A percentile compares a stretch with the other conserved stretches of the same genome.
Conservation (phyloP, 2,888 invertebrate species). For the Philereme transversata region DNA sequence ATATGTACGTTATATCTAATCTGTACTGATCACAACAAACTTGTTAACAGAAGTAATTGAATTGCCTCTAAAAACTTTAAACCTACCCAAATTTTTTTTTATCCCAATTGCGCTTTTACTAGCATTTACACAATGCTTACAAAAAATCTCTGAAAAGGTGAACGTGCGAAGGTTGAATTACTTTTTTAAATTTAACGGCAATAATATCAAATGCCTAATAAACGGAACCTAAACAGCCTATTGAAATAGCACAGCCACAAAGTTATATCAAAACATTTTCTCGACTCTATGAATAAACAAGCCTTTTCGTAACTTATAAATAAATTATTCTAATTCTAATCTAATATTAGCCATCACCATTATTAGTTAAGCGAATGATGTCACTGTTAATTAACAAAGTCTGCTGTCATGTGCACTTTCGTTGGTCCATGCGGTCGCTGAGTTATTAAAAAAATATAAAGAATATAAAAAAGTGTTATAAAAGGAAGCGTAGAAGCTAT, state of each 20-base stretch:
- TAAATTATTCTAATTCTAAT: conserved; percentile 52
- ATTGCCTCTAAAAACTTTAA: conserved; percentile 2
- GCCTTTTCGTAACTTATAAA: conserved; percentile 47
- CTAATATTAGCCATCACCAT: conserved; percentile 68
- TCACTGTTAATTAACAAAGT: conserved; percentile 44
- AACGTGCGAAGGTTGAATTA: conserved; percentile 62
- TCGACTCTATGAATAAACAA: conserved; percentile 68
- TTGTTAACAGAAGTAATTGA: background rate
- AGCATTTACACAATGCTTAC: conserved; percentile 27
- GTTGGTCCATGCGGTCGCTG: conserved; percentile 72
- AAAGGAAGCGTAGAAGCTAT: background rate
- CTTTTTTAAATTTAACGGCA: conserved; percentile 63
- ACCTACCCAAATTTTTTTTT: conserved; percentile 17
- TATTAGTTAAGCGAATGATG: conserved; percentile 57
- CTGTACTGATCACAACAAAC: conserved; percentile 4
- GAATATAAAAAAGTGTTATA: background rate
- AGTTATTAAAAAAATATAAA: conserved; percentile 22
- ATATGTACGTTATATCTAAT: no score
- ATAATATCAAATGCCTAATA: conserved; percentile 51
- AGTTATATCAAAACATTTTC: conserved; percentile 30
- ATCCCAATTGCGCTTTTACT: conserved; percentile 20
- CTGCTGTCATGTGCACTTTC: conserved; percentile 76
- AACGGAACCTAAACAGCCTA: conserved; percentile 20
- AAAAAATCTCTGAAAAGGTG: conserved; percentile 49
- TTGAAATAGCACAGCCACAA: conserved; percentile 31